These are phyloP conservation scores for Epicampocera succincta DNA, from an alignment of 2,888 invertebrate genomes.

Conservation along the genomic window DNA sequence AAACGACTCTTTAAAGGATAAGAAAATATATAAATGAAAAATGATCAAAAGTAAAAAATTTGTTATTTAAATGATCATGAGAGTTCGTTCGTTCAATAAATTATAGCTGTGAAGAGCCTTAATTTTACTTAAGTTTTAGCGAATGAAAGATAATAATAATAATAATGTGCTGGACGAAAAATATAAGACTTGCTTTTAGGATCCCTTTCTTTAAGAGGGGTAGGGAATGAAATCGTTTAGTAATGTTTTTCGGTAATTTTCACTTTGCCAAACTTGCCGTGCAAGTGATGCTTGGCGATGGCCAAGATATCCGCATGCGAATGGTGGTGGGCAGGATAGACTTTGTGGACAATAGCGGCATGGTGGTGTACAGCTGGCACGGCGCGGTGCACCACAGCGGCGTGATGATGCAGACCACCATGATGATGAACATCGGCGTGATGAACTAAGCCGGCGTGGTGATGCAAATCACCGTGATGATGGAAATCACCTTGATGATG, in stretches of 20 bases:
- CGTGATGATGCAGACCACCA: conserved; percentile 64
- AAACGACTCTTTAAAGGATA: conserved; percentile 38
- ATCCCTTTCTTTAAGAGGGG: conserved; percentile 5
- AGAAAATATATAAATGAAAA: conserved; percentile 3
- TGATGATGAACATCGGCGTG: conserved; percentile 73
- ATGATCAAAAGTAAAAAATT: conserved; percentile 31
- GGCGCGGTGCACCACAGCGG: conserved; percentile 59
- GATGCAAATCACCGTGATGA: conserved; percentile 71
- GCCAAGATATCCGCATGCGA: conserved; percentile 75
- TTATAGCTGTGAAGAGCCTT: conserved; percentile 73
- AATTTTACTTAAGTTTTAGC: conserved; percentile 33
- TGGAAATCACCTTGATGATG: conserved; percentile 66
- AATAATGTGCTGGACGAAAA: conserved; percentile 28
- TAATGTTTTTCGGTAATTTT: conserved; percentile 80
- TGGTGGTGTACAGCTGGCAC: conserved; percentile 71
- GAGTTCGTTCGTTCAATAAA: conserved; percentile 73
- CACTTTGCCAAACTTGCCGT: conserved; percentile 80
- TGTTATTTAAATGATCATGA: conserved; percentile 41
- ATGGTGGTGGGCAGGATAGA: conserved; percentile 75
- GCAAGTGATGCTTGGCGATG: conserved; percentile 78
- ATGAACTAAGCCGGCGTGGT: conserved; percentile 64
- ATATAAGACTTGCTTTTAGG: conserved; percentile 4
- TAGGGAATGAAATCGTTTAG: conserved; percentile 76
- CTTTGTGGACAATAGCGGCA: conserved; percentile 74
- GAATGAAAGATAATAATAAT: too few relatives aligned